Evolutionary conservation across 2,888 invertebrate species (phyloP).

Genomic region (Aphidoletes aphidimyza): DNA sequence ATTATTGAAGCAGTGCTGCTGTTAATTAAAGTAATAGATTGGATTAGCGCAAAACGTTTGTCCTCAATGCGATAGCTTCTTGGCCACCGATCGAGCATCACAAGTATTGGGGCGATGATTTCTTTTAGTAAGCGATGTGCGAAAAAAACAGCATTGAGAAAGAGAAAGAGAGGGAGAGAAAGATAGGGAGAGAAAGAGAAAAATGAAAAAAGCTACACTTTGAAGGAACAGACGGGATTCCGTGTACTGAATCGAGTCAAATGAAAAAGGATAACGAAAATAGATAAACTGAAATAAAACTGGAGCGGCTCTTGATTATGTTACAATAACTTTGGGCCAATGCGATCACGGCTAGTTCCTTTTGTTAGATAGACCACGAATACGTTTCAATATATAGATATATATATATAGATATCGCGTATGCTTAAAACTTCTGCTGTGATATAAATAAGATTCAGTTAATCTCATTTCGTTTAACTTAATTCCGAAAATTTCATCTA

Average conservation of each 20-base stretch:
- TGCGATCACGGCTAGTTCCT: conserved; percentile 1
- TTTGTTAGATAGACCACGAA: conserved; percentile 19
- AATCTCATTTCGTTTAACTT: conserved; percentile 44
- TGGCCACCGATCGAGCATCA: neutral
- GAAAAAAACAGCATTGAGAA: too few relatives aligned
- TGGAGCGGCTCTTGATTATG: conserved; percentile 24
- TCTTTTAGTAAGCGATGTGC: neutral
- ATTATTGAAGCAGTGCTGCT: conserved; percentile 3
- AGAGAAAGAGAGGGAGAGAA: neutral
- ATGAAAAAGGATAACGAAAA: conserved; percentile 12
- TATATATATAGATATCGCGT: neutral
- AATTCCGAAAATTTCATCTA: conserved; percentile 43
- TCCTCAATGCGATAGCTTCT: neutral
- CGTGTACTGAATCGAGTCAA: neutral
- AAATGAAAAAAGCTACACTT: neutral
- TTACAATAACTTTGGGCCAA: conserved; percentile 26
- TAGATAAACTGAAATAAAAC: conserved; percentile 20
- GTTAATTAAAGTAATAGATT: conserved; percentile 44
- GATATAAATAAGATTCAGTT: conserved; percentile 51
- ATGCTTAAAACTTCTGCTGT: conserved; percentile 45
- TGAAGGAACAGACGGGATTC: neutral
- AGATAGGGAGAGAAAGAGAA: neutral
- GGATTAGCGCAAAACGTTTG: conserved; percentile 4
- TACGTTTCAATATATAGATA: neutral
- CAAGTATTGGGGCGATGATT: neutral